phyloP scores from a whole-genome alignment of 2,888 invertebrate species.

The Amphiduros pacificus region DNA sequence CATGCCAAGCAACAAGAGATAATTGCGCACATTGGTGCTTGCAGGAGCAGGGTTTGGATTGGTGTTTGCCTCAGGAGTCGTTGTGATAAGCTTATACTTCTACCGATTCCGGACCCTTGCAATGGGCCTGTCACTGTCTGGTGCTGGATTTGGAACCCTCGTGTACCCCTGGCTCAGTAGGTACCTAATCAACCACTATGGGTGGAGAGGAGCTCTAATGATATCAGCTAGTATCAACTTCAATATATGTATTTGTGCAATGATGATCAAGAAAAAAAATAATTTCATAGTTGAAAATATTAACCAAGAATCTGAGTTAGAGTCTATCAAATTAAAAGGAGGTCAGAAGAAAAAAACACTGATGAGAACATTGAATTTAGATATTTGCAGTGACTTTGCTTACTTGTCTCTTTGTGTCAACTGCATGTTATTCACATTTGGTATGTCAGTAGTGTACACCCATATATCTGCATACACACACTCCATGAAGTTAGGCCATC shows the following conservation, averaged over 20 bases:
- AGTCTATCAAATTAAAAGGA: background rate
- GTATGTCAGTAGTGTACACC: constrained; percentile 37
- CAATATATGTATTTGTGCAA: constrained; percentile 5
- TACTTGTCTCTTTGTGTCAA: constrained; percentile 27
- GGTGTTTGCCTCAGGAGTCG: constrained; percentile 8
- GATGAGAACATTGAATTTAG: background rate
- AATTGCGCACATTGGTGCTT: too few relatives aligned
- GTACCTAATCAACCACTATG: background rate
- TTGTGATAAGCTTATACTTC: constrained; percentile 15
- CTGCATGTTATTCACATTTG: constrained; percentile 37
- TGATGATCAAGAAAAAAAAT: background rate
- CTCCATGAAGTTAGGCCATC: constrained; percentile 25
- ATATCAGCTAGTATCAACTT: constrained; percentile 7
- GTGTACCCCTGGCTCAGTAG: constrained; percentile 11
- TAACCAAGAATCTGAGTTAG: background rate
- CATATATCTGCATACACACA: constrained; percentile 36
- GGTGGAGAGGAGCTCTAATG: constrained; percentile 14
- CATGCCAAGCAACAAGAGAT: too few relatives aligned
- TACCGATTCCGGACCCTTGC: constrained; percentile 7
- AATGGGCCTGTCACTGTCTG: constrained; percentile 14
- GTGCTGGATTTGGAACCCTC: constrained; percentile 11
- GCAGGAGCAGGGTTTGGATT: constrained; percentile 15
- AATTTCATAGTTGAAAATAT: background rate
- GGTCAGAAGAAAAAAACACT: background rate
- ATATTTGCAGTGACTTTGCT: constrained; percentile 1